Percentiles rank a stretch among this genome's conserved stretches.
These are phyloP conservation scores for Anabas testudineus DNA, from an alignment of 2,797 vertebrate species.

Conservation along the genomic window DNA sequence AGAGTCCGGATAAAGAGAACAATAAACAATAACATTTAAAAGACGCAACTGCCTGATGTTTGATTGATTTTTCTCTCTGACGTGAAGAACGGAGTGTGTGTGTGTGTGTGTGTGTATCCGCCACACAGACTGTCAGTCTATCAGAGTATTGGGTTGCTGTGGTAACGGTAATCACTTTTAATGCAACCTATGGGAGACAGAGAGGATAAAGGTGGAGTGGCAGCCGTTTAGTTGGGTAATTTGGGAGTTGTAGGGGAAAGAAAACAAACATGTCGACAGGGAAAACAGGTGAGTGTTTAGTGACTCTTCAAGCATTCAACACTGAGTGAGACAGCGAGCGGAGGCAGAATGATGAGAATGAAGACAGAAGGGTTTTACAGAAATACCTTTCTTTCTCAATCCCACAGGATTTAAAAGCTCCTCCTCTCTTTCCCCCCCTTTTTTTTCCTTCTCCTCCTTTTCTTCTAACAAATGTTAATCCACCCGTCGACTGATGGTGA, in stretches of 20 bases:
- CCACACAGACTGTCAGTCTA: slow-evolving; percentile 78
- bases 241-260: slow-evolving; percentile 48
- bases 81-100: slow-evolving; percentile 26
- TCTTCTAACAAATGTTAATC: slow-evolving; percentile 54
- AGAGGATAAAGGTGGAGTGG: slow-evolving; percentile 71
- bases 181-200: slow-evolving; percentile 76
- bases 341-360: slow-evolving; percentile 41
- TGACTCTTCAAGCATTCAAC: slow-evolving; percentile 30
- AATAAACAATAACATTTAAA: slow-evolving; percentile 21
- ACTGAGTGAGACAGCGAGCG: slow-evolving; percentile 22
- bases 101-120: slow-evolving; percentile 6
- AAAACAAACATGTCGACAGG: slow-evolving; percentile 54
- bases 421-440: slow-evolving; percentile 26
- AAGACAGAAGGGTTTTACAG: slow-evolving; percentile 52
- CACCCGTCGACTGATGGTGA: slow-evolving; percentile 39
- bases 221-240: slow-evolving; percentile 60
- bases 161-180: slow-evolving; percentile 85
- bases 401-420: slow-evolving; percentile 50
- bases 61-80: slow-evolving; percentile 62
- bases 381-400: slow-evolving; percentile 58
- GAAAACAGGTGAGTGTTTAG: slow-evolving; percentile 46
- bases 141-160: slow-evolving; percentile 88
- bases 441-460: slow-evolving; percentile 12
- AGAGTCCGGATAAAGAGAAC: background rate
- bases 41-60: slow-evolving; percentile 40